Evolutionary conservation across 2,888 invertebrate species (phyloP).

Genomic region (Chaetogeoica ovagalla): DNA sequence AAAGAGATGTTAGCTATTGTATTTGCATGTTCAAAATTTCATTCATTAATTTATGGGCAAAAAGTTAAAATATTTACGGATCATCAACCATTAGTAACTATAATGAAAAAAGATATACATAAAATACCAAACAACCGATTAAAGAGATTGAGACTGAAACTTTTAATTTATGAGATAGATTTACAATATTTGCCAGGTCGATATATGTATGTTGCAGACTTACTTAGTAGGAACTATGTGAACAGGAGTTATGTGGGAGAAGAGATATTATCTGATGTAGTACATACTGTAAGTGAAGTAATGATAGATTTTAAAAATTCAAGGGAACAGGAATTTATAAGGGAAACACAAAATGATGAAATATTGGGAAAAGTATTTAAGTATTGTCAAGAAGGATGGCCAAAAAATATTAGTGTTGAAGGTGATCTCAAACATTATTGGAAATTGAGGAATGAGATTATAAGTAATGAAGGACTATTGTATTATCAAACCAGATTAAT

Average conservation of each 20-base stretch:
- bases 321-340: neutral
- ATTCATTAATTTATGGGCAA: constrained; percentile 47
- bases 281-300: neutral
- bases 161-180: neutral
- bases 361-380: neutral
- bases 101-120: constrained; percentile 37
- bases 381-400: neutral
- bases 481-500: no score
- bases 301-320: neutral
- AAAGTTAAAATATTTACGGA: neutral
- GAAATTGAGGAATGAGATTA: no score
- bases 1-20: constrained; percentile 42
- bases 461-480: no score
- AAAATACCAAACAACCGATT: constrained; percentile 22
- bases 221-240: neutral
- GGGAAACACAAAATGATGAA: neutral
- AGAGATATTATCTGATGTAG: neutral
- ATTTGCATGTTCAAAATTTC: constrained; percentile 47
- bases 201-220: constrained; percentile 12
- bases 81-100: constrained; percentile 15
- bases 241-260: neutral
- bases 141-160: constrained; percentile 12
- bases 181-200: constrained; percentile 6
- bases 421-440: neutral
- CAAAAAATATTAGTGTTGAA: neutral